phyloP scores from a whole-genome alignment of 1,140 invertebrate species.

The Eriosoma lanigerum region DNA sequence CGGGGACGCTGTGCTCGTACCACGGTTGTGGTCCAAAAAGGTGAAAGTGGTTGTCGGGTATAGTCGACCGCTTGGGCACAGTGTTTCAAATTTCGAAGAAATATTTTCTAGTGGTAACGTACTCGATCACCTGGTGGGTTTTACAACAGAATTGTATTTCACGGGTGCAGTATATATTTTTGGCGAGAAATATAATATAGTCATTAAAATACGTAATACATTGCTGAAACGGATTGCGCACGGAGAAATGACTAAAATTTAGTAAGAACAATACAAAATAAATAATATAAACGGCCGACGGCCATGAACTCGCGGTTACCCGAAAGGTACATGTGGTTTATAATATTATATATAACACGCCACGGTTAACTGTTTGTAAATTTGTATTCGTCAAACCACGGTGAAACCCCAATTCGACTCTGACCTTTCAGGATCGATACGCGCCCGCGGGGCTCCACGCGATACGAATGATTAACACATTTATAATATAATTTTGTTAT shows the following conservation, averaged over 20 bases:
- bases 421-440: not conserved
- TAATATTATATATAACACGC: too few species aligned
- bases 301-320: not conserved
- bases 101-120: too few species aligned
- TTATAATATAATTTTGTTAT: constrained; percentile 6
- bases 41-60: constrained; percentile 9
- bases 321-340: not conserved
- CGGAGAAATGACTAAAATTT: too few species aligned
- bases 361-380: not conserved
- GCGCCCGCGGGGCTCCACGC: not conserved
- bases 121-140: too few species aligned
- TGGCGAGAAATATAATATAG: not conserved
- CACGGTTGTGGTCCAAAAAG: not conserved
- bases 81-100: too few species aligned
- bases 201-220: too few species aligned
- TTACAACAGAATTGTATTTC: too few species aligned
- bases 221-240: not conserved
- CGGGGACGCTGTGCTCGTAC: not conserved
- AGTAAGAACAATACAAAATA: not conserved
- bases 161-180: not conserved
- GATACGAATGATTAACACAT: not conserved
- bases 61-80: not conserved
- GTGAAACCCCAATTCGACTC: not conserved
- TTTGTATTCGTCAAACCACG: not conserved
- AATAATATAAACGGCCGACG: not conserved